phyloP scores from a whole-genome alignment of 2,888 invertebrate species.

The Glaucopsyche alexis region DNA sequence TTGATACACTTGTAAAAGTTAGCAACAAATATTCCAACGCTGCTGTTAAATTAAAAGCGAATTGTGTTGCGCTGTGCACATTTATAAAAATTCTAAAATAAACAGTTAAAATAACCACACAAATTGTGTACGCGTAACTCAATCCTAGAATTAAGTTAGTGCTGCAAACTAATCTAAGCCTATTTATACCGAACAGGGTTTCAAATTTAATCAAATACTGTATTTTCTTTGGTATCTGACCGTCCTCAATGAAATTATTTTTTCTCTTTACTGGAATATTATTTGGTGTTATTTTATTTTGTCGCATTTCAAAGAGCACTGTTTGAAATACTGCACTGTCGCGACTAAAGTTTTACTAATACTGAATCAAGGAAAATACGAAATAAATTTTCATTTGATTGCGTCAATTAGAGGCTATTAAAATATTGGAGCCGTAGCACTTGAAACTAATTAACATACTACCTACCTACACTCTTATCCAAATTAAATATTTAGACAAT shows the following conservation, averaged over 20 bases:
- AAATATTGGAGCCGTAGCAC: background rate
- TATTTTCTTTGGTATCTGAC: constrained; percentile 21
- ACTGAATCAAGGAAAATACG: background rate
- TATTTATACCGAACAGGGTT: constrained; percentile 22
- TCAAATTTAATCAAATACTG: constrained; percentile 31
- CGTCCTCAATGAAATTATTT: constrained; percentile 24
- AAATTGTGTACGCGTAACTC: background rate
- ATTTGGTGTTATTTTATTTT: constrained; percentile 18
- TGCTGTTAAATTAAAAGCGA: constrained; percentile 1
- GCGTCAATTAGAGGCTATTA: background rate
- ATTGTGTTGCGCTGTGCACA: background rate
- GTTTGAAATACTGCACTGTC: background rate
- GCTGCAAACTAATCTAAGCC: constrained; percentile 30
- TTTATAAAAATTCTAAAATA: background rate
- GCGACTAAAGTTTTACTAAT: background rate
- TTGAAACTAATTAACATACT: background rate
- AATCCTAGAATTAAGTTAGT: constrained; percentile 23
- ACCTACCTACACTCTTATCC: no score
- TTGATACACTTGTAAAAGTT: background rate
- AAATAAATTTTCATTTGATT: constrained; percentile 4
- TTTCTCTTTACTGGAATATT: background rate
- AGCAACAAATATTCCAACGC: constrained; percentile 15
- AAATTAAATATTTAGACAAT: no score
- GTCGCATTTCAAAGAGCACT: background rate
- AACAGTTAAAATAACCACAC: background rate